Evolutionary conservation across 2,888 invertebrate genomes (phyloP).

Genomic region (Falcaria lacertinaria): DNA sequence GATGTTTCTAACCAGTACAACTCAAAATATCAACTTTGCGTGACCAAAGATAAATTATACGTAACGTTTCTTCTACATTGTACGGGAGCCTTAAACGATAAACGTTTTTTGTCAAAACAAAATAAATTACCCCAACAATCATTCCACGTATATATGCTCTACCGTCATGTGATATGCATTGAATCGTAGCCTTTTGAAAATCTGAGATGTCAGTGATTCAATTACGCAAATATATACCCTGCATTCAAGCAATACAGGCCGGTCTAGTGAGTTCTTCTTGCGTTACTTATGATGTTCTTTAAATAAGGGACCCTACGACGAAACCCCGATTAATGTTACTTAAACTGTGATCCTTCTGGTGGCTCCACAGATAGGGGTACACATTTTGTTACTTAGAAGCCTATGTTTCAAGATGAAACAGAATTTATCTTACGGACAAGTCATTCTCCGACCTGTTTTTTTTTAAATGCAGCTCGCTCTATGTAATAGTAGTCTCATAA

Average conservation of each 20-base stretch:
- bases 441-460: conserved; percentile 19
- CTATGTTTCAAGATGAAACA: conserved; percentile 52
- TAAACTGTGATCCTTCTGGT: conserved; percentile 64
- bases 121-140: not conserved
- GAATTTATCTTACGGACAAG: conserved; percentile 42
- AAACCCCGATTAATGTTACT: conserved; percentile 76
- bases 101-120: not conserved
- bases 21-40: conserved; percentile 1
- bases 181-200: not conserved
- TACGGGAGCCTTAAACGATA: not conserved
- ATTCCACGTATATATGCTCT: not conserved
- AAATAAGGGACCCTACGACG: conserved; percentile 3
- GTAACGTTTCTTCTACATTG: not conserved
- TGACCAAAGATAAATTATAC: conserved; percentile 1
- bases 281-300: conserved; percentile 17
- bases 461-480: not conserved
- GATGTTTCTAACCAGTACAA: not conserved
- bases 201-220: not conserved
- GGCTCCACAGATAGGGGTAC: conserved; percentile 60
- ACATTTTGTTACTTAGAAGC: conserved; percentile 73
- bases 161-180: not conserved
- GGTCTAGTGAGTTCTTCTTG: not conserved
- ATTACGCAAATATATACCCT: not conserved
- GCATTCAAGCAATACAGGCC: not conserved
- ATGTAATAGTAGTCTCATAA: too few species aligned